phyloP scores from a whole-genome alignment of 2,797 vertebrate genomes.

The Sebastes glaucus region DNA sequence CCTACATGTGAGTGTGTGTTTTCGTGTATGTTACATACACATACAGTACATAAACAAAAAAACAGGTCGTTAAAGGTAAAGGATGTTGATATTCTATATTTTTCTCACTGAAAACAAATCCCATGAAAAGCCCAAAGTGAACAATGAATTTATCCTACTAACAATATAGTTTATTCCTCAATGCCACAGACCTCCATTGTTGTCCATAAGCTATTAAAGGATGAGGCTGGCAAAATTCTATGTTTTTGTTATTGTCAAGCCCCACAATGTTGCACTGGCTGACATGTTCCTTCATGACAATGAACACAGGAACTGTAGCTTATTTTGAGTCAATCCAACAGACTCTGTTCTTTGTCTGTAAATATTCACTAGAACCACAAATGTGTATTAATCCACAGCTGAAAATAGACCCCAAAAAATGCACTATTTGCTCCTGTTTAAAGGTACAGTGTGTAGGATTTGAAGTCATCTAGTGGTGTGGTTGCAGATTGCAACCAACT shows the following conservation, averaged over 20 bases:
- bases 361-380: no score
- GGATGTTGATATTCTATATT: not conserved
- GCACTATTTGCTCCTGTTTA: accelerated
- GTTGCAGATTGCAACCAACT: no score
- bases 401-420: no score
- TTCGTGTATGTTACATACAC: not conserved
- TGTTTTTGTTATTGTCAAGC: not conserved
- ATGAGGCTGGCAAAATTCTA: not conserved
- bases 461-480: no score
- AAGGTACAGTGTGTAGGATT: no score
- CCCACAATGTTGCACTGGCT: not conserved
- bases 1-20: not conserved
- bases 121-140: not conserved
- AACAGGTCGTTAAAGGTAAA: not conserved
- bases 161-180: not conserved
- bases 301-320: no score
- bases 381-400: no score
- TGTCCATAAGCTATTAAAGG: not conserved
- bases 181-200: not conserved
- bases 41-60: not conserved
- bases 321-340: not conserved
- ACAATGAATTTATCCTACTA: not conserved
- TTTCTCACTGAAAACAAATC: not conserved
- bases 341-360: not conserved
- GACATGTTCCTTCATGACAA: not conserved